Evolutionary conservation across 2,888 invertebrate species (phyloP).

Genomic region (Patella depressa): DNA sequence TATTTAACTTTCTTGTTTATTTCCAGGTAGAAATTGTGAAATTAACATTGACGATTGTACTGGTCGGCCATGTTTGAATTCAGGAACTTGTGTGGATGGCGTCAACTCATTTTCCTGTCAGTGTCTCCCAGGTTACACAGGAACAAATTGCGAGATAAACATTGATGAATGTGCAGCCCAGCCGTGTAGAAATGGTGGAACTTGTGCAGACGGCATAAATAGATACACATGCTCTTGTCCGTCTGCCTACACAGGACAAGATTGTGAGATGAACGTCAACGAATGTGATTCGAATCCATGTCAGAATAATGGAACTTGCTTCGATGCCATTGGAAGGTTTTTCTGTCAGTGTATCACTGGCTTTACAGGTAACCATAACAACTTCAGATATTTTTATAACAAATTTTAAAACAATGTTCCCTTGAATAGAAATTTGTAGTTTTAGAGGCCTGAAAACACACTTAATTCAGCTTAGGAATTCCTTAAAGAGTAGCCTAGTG

Average conservation of each 20-base stretch:
- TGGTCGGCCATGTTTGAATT: conserved; percentile 92
- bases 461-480: too few species aligned
- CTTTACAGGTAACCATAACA: conserved; percentile 38
- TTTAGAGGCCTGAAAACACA: too few species aligned
- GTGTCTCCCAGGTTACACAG: conserved; percentile 43
- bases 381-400: too few species aligned
- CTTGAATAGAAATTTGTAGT: too few species aligned
- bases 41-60: conserved; percentile 91
- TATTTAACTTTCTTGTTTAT: conserved; percentile 2
- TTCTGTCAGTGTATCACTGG: conserved; percentile 53
- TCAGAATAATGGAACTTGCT: conserved; percentile 51
- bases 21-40: conserved; percentile 77
- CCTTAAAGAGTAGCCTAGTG: too few species aligned
- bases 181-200: conserved; percentile 46
- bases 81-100: conserved; percentile 80
- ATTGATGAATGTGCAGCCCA: conserved; percentile 52
- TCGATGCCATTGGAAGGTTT: conserved; percentile 42
- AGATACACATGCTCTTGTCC: conserved; percentile 55
- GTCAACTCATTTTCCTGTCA: conserved; percentile 40
- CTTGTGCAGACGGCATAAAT: conserved; percentile 45
- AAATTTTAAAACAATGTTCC: too few species aligned
- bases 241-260: conserved; percentile 55
- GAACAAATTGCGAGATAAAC: conserved; percentile 46
- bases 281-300: conserved; percentile 54
- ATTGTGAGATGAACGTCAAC: conserved; percentile 53